A percentile compares a stretch with the other conserved stretches of the same genome.
These are phyloP conservation scores for Paraescarpia echinospica DNA, from an alignment of 1,140 invertebrate species.

Conservation along the genomic window DNA sequence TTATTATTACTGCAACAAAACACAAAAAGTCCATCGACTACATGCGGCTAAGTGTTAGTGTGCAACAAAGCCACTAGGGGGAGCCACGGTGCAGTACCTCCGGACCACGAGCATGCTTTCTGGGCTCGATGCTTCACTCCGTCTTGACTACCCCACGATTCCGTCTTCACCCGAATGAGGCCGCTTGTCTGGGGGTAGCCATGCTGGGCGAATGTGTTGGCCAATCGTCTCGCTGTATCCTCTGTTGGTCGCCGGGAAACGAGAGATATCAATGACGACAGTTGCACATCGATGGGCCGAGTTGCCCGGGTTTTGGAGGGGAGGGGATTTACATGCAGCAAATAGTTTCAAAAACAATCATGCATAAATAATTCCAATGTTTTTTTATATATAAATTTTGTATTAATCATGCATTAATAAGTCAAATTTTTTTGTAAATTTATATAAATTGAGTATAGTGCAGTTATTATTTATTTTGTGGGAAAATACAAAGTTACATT, in stretches of 20 bases:
- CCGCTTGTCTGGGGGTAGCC: background rate
- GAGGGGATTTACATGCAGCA: background rate
- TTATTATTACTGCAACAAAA: too few species aligned
- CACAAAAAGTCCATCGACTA: too few species aligned
- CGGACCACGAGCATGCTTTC: background rate
- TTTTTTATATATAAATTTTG: too few species aligned
- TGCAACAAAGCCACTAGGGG: background rate
- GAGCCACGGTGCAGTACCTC: slow-evolving; percentile 9
- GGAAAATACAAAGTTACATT: background rate
- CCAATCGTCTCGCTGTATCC: slow-evolving; percentile 12
- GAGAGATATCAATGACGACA: background rate
- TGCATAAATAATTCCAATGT: background rate
- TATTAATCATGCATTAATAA: too few species aligned
- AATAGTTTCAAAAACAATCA: background rate
- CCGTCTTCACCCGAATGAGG: slow-evolving; percentile 10
- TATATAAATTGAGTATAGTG: too few species aligned
- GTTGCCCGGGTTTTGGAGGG: background rate
- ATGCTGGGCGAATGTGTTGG: background rate
- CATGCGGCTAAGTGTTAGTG: slow-evolving; percentile 14
- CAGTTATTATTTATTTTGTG: too few species aligned
- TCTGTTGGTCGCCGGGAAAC: background rate
- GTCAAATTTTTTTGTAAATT: too few species aligned
- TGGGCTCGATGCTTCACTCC: slow-evolving; percentile 8
- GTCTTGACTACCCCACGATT: background rate
- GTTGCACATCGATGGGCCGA: background rate